A percentile compares a stretch with the other conserved stretches of the same genome.
phyloP scores from a whole-genome alignment of 2,797 vertebrate species.

The Coregonus ussuriensis region DNA sequence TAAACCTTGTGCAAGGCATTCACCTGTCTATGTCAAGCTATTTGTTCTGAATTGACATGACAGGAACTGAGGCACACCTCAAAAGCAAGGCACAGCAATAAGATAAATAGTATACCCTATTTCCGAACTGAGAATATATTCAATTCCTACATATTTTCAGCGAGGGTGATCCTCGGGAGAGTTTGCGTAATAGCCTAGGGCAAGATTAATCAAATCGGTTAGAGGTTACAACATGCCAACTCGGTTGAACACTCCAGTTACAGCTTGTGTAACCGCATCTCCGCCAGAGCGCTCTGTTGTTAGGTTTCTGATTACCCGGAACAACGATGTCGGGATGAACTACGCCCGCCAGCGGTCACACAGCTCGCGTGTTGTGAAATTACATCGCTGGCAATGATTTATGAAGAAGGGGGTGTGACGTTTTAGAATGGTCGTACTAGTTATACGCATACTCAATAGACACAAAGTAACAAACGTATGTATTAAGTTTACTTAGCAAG shows the following conservation, averaged over 20 bases:
- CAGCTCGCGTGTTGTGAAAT: slow-evolving; percentile 20
- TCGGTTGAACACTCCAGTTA: not conserved
- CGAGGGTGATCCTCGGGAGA: not conserved
- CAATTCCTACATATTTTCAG: not conserved
- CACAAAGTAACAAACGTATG: not conserved
- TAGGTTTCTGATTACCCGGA: too few relatives aligned
- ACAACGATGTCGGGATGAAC: too few relatives aligned
- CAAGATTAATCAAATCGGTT: slow-evolving; percentile 39
- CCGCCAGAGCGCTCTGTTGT: too few relatives aligned
- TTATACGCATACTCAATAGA: not conserved
- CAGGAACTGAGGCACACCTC: not conserved
- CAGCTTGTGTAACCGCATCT: too few relatives aligned
- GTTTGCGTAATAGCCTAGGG: slow-evolving; percentile 13
- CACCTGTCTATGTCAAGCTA: not conserved
- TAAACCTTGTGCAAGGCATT: not conserved
- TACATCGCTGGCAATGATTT: not conserved
- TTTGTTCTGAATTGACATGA: not conserved
- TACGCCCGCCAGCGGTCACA: too few relatives aligned
- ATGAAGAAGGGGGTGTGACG: slow-evolving; percentile 14
- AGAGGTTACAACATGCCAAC: slow-evolving; percentile 57
- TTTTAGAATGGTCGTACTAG: not conserved
- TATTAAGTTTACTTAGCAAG: not conserved
- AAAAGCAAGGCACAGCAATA: not conserved
- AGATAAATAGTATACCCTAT: too few relatives aligned
- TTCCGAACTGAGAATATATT: not conserved